Evolutionary conservation across 2,888 invertebrate species (phyloP).

Genomic region (Noctua fimbriata): DNA sequence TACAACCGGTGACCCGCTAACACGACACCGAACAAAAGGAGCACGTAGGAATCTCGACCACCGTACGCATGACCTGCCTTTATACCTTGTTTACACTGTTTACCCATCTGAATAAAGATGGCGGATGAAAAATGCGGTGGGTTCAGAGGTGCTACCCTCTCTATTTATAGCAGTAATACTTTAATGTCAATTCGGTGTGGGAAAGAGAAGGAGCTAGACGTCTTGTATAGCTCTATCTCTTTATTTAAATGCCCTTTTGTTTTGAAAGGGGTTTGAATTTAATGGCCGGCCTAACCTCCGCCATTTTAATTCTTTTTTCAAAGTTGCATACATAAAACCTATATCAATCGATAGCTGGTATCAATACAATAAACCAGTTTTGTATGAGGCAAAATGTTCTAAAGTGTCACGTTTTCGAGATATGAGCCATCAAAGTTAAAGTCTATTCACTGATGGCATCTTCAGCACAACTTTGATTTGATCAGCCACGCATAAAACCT

Average conservation of each 20-base stretch:
- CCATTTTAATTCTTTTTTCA: too few species aligned
- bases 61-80: constrained; percentile 66
- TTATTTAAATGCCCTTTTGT: neutral
- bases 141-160: neutral
- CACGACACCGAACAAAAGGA: constrained; percentile 62
- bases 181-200: neutral
- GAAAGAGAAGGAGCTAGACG: neutral
- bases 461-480: too few species aligned
- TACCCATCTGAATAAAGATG: constrained; percentile 62
- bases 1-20: constrained; percentile 47
- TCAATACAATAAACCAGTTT: too few species aligned
- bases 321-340: too few species aligned
- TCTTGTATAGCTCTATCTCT: neutral
- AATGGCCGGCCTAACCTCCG: too few species aligned
- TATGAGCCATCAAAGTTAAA: too few species aligned
- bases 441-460: too few species aligned
- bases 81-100: constrained; percentile 66
- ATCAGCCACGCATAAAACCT: too few species aligned
- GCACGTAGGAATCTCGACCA: constrained; percentile 70
- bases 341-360: too few species aligned
- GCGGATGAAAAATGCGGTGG: constrained; percentile 13
- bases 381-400: too few species aligned
- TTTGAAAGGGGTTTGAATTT: neutral
- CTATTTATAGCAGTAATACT: neutral
- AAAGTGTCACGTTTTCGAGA: too few species aligned